These are phyloP conservation scores for Corythucha ciliata DNA, from an alignment of 2,888 invertebrate genomes.

Conservation along the genomic window DNA sequence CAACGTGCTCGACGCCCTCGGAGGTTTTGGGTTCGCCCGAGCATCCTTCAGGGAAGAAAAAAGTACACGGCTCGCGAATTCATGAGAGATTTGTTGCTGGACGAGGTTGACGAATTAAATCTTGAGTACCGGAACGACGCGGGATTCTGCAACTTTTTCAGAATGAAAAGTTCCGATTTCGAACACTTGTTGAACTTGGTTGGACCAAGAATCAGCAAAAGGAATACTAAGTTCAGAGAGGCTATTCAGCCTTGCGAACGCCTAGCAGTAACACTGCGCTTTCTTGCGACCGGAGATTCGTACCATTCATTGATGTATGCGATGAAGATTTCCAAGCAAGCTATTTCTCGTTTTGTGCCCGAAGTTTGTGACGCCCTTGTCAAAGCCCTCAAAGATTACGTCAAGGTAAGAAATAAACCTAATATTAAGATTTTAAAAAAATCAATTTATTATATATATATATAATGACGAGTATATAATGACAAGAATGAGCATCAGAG, in stretches of 20 bases:
- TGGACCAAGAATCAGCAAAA: slow-evolving; percentile 18
- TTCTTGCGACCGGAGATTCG: slow-evolving; percentile 29
- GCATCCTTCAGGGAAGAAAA: too few relatives aligned
- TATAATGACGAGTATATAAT: too few relatives aligned
- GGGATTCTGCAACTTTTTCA: slow-evolving; percentile 22
- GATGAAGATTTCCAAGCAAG: slow-evolving; percentile 27
- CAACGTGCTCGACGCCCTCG: too few relatives aligned
- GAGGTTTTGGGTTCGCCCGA: too few relatives aligned
- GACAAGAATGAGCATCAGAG: too few relatives aligned
- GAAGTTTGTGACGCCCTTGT: slow-evolving; percentile 29
- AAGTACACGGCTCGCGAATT: too few relatives aligned
- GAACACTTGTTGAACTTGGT: slow-evolving; percentile 21
- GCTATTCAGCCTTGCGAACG: slow-evolving; percentile 16
- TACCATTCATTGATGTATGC: slow-evolving; percentile 24
- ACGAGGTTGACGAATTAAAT: slow-evolving; percentile 17
- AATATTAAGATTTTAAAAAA: too few relatives aligned
- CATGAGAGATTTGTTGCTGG: too few relatives aligned
- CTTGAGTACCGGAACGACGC: slow-evolving; percentile 18
- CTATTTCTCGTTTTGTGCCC: slow-evolving; percentile 24
- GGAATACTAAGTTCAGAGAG: slow-evolving; percentile 7
- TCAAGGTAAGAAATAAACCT: slow-evolving; percentile 23
- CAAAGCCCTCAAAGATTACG: slow-evolving; percentile 21
- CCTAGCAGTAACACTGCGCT: slow-evolving; percentile 27
- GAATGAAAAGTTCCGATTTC: slow-evolving; percentile 25
- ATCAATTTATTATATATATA: too few relatives aligned